Evolutionary conservation across 2,113 vertebrate species (phyloP).

Genomic region (Ifrita kowaldi): DNA sequence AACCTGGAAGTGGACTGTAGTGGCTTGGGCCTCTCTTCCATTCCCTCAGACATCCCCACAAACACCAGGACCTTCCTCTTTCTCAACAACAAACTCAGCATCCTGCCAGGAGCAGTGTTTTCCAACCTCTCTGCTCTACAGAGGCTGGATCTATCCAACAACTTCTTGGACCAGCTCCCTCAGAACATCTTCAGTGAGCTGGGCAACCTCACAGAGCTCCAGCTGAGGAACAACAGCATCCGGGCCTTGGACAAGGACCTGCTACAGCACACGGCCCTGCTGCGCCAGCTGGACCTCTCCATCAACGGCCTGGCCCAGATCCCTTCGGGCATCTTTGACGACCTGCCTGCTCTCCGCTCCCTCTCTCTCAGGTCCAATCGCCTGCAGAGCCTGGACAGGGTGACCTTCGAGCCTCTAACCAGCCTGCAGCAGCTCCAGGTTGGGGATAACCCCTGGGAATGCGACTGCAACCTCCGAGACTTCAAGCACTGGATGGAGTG

Average conservation of each 20-base stretch:
- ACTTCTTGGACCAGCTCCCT: constrained; percentile 94
- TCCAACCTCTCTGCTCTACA: constrained; percentile 89
- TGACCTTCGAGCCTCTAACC: constrained; percentile 89
- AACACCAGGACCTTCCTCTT: constrained; percentile 87
- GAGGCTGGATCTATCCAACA: constrained; percentile 94
- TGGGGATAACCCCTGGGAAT: constrained; percentile 96
- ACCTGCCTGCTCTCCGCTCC: constrained; percentile 85
- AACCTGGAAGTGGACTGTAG: constrained; percentile 88
- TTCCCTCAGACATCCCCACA: constrained; percentile 84
- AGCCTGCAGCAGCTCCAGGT: constrained; percentile 90
- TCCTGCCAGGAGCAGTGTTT: constrained; percentile 82
- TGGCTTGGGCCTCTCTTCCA: constrained; percentile 82
- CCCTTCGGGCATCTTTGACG: constrained; percentile 86
- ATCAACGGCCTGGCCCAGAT: constrained; percentile 89
- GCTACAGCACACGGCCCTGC: constrained; percentile 79
- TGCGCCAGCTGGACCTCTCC: constrained; percentile 91
- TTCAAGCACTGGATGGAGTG: constrained; percentile 99
- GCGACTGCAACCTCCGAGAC: constrained; percentile 93
- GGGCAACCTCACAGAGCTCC: constrained; percentile 87
- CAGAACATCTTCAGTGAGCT: constrained; percentile 85
- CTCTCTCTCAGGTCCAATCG: constrained; percentile 91
- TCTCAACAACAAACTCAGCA: constrained; percentile 91
- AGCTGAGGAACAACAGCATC: constrained; percentile 93
- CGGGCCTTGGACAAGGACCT: constrained; percentile 88
- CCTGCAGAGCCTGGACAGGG: constrained; percentile 89